Base-by-base conservation (phyloP, 2,113 vertebrate species). In the Aplodontia rufa region DNA sequence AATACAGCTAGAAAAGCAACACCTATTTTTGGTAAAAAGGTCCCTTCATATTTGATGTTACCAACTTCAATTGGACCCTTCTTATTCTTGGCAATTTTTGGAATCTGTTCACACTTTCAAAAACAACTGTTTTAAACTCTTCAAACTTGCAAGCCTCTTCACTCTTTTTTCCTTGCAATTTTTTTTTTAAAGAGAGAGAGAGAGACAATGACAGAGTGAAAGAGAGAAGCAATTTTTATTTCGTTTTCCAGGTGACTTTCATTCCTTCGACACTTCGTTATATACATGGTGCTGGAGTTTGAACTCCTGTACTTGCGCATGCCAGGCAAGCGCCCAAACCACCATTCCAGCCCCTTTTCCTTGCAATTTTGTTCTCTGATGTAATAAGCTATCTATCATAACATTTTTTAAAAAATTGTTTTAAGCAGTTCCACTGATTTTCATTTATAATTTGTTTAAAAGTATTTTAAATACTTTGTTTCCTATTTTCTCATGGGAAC, bases 361-460 rank as follows among this genome's bases (percentile, higher is more conserved):
- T 90, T 51, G 37, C 62, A 62, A 49, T 79, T 89, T 35, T 93
- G n/a, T 90, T 92, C 89, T 72, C 53, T 69, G 35, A 75, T 72
- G 2, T 53, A 12, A 12, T 53, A 64, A 45, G 42, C 28, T 17
- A 74, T 9, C 78, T 74, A 47, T n/a, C 22, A 35, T 83, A 78
- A 12, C 5, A 55, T 58, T 20, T 53, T 28, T 60, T 30, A 42
- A 45, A 92, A 75, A 74, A 96, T 47, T 96, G 14, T 62, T 72
- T 71, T 93, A 45, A 12, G 58, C 85, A 66, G 60, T 76, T 49
- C 28, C 30, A 69, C 66, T 90, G 14, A 35, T 55, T 53, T 71
- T 87, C 89, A 68, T 68, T 81, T 89, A 81, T 87, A 79, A 32
- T 62, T 85, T 60, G 14, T 91, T 76, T 72, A 68, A 45, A 74